Conservation (phyloP, 2,888 invertebrate genomes). For the Protula sp. region DNA sequence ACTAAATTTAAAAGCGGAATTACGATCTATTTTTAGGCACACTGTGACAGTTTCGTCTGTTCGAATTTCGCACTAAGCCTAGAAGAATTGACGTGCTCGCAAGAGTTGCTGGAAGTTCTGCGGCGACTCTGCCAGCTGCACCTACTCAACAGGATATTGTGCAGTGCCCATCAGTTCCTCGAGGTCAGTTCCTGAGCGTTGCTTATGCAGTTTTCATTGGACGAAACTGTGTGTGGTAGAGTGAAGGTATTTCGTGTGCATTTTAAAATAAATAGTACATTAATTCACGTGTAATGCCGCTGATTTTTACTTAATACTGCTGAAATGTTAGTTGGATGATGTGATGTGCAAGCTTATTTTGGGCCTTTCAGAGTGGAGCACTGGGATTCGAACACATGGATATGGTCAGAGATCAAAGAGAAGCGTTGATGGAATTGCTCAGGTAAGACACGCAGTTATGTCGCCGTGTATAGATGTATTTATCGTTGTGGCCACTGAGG, state of each 20-base stretch:
- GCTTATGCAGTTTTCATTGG: too few species aligned
- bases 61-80: conserved; percentile 2
- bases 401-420: neutral
- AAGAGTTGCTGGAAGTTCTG: neutral
- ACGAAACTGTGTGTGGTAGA: too few species aligned
- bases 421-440: neutral
- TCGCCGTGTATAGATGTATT: too few species aligned
- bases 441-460: too few species aligned
- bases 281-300: too few species aligned
- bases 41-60: neutral
- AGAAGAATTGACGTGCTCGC: neutral
- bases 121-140: conserved; percentile 1
- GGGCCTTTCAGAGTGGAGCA: neutral
- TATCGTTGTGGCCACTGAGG: too few species aligned
- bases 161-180: conserved; percentile 4
- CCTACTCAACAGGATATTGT: neutral
- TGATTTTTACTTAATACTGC: too few species aligned
- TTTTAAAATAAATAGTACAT: too few species aligned
- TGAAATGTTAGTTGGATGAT: too few species aligned
- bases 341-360: neutral
- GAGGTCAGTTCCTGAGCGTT: conserved; percentile 1
- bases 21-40: neutral
- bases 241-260: too few species aligned
- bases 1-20: too few species aligned
- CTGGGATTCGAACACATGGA: neutral